phyloP scores from a whole-genome alignment of 2,888 invertebrate genomes.

The Rhamnusium bicolor region DNA sequence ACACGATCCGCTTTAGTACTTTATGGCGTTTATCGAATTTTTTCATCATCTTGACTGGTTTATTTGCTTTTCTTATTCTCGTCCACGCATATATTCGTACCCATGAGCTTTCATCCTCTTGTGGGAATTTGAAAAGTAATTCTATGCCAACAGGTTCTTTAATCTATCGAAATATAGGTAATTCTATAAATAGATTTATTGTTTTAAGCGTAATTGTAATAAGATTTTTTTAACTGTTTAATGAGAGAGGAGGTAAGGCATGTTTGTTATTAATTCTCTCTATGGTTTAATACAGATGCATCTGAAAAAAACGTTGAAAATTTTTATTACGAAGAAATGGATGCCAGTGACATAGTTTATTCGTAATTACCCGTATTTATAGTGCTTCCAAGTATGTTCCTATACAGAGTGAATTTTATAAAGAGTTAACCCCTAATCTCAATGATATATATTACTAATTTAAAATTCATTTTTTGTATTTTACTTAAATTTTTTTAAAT shows the following conservation, averaged over 20 bases:
- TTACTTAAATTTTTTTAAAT: too few species aligned
- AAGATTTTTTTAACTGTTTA: not conserved
- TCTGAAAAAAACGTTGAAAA: not conserved
- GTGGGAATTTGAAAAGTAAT: not conserved
- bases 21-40: not conserved
- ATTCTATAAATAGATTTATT: not conserved
- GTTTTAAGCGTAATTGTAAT: not conserved
- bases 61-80: not conserved
- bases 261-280: not conserved
- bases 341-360: too few species aligned
- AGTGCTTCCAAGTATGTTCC: too few species aligned
- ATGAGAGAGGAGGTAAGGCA: not conserved
- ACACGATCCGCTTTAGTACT: not conserved
- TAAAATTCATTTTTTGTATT: too few species aligned
- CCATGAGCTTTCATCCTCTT: not conserved
- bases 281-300: not conserved
- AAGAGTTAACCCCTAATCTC: too few species aligned
- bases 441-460: too few species aligned
- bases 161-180: not conserved
- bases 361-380: too few species aligned
- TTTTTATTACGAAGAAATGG: too few species aligned
- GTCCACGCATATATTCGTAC: not conserved
- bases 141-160: not conserved
- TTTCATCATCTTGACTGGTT: not conserved
- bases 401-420: too few species aligned